Evolutionary conservation across 2,113 vertebrate genomes (phyloP), one percentile per base, ranked within the genome.

Genomic region (Hucho hucho): DNA sequence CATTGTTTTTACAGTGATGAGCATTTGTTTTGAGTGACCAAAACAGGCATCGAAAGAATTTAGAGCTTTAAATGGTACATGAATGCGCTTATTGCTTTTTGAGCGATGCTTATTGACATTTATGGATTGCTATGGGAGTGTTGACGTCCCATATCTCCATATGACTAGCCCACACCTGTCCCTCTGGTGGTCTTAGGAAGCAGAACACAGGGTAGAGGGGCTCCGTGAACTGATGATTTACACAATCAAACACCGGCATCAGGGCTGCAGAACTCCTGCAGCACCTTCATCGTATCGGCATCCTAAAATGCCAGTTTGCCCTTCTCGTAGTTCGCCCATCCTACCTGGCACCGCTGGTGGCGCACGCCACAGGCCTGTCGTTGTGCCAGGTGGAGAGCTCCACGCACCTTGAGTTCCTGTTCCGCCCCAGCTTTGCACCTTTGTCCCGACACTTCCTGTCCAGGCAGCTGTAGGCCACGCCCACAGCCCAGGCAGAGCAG

Each of bases 381-480:
- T 93, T 92, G 76, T 94, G 93, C 93, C 92, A 93, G 0, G 90
- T 90, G 0, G 79, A 80, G 1, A 93, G 84, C 86, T 93, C 92
- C 37, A 93, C 61, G 14, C 93, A 90, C 93, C 93, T 93, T 0
- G 92, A 94, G 78, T 89, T 87, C 58, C 89, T 81, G 84, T 94
- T 94, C 0, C 91, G 88, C 2, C 93, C 93, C 72, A 93, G 86
- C 74, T 92, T 93, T 67, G 88, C 37, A 0, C 76, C 84, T 76
- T 92, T 91, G 72, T 92, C 89, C 18, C 70, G 67, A 16, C 93
- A 92, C 75, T 90, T 94, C 71, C 92, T 86, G 68, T 84, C 75
- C 63, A 93, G 74, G 75, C 75, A 81, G 46, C 67, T 82, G 11
- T 91, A 93, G 49, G 91, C 82, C 53, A 88, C 87, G 3, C 93